A percentile compares a stretch with the other conserved stretches of the same genome.
Evolutionary conservation across 1,140 invertebrate species (phyloP).

Genomic region (Gryon sp.): DNA sequence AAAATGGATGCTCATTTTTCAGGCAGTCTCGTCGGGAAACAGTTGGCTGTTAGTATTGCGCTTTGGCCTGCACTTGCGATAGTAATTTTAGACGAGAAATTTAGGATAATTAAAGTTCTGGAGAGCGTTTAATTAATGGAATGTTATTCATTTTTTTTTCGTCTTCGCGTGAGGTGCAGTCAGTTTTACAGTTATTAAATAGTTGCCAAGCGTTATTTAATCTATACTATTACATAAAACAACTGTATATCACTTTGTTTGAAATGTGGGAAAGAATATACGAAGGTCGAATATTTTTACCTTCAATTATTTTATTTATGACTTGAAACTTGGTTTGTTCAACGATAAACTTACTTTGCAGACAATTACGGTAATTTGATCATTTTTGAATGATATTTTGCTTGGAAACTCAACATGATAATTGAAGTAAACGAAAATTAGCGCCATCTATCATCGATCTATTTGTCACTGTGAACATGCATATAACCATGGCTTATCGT

Average conservation of each 20-base stretch:
- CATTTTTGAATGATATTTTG: too few relatives aligned
- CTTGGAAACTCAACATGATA: too few relatives aligned
- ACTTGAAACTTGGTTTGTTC: too few relatives aligned
- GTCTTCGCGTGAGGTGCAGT: neutral
- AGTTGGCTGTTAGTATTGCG: conserved; percentile 27
- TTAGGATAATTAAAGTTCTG: conserved; percentile 32
- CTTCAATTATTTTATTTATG: too few relatives aligned
- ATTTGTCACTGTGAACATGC: conserved; percentile 27
- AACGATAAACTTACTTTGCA: too few relatives aligned
- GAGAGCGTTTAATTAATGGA: conserved; percentile 28
- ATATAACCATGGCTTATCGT: conserved; percentile 5
- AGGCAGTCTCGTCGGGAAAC: conserved; percentile 26
- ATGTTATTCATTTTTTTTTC: conserved; percentile 2
- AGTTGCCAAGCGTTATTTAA: neutral
- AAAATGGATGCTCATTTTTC: conserved; percentile 56
- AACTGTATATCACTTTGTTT: neutral
- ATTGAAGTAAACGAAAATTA: too few relatives aligned
- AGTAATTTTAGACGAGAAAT: conserved; percentile 40
- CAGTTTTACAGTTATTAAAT: conserved; percentile 19
- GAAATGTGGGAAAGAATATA: neutral
- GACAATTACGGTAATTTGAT: too few relatives aligned
- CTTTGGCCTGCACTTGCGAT: conserved; percentile 6
- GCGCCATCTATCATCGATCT: neutral
- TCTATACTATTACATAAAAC: too few relatives aligned
- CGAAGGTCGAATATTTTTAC: too few relatives aligned